These are phyloP conservation scores for Amphilophus citrinellus DNA, from an alignment of 2,113 vertebrate species.

Conservation along the genomic window DNA sequence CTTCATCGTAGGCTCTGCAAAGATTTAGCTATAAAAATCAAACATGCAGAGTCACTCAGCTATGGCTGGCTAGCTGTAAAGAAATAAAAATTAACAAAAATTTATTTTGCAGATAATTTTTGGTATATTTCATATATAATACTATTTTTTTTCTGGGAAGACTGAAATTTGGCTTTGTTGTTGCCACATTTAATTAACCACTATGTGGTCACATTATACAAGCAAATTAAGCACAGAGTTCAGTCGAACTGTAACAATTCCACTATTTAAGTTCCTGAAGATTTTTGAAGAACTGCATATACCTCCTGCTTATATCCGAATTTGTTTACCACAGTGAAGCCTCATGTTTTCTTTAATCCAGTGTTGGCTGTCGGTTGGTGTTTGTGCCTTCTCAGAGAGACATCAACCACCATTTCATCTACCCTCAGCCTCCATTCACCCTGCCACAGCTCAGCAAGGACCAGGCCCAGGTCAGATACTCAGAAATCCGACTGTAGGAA, in stretches of 20 bases:
- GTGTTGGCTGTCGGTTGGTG: slow-evolving; percentile 83
- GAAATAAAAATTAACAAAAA: background rate
- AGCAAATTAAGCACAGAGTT: background rate
- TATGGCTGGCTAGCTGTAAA: background rate
- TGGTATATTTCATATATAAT: no score
- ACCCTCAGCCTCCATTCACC: slow-evolving; percentile 90
- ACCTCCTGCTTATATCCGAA: background rate
- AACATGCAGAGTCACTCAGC: no score
- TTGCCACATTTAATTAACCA: background rate
- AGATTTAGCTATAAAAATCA: no score
- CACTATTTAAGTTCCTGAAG: background rate
- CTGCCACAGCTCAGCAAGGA: slow-evolving; percentile 80
- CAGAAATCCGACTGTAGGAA: background rate
- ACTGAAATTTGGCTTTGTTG: background rate
- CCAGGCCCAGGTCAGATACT: slow-evolving; percentile 81
- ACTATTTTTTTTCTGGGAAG: no score
- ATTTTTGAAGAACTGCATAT: background rate
- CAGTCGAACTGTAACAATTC: background rate
- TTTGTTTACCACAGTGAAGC: fast-evolving
- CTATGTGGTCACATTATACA: background rate
- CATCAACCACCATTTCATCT: slow-evolving; percentile 87
- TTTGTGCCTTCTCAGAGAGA: slow-evolving; percentile 90
- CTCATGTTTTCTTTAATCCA: slow-evolving; percentile 27
- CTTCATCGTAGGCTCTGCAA: no score
- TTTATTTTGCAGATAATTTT: no score